Conservation (phyloP, 2,797 vertebrate genomes). For the Microctenopoma steveboyesi region DNA sequence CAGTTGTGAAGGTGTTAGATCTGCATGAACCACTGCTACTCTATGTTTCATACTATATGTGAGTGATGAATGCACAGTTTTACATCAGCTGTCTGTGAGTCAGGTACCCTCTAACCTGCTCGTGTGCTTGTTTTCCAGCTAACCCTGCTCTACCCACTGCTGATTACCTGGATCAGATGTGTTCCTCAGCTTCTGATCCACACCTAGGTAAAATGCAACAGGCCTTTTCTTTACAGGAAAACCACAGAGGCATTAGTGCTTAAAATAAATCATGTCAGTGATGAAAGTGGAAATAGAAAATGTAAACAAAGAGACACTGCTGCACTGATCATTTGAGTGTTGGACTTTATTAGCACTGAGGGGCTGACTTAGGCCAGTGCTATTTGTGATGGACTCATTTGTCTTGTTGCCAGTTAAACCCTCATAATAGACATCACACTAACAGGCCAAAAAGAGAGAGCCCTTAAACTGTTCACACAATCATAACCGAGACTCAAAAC, state of each 20-base stretch:
- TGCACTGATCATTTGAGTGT: constrained; percentile 17
- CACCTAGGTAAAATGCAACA: background rate
- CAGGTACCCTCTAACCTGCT: too few relatives aligned
- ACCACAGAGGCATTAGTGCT: background rate
- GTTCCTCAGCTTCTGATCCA: too few relatives aligned
- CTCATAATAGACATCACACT: background rate
- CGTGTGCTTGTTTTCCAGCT: too few relatives aligned
- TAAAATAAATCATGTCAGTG: background rate
- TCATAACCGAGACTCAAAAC: too few relatives aligned
- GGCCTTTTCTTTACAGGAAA: background rate
- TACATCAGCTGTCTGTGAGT: background rate
- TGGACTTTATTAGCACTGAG: constrained; percentile 19
- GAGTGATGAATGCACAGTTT: background rate
- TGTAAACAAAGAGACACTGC: background rate
- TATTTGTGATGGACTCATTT: constrained; percentile 9
- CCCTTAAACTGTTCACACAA: too few relatives aligned
- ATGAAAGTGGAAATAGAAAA: constrained; percentile 12
- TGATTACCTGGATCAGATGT: too few relatives aligned
- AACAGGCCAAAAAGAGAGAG: too few relatives aligned
- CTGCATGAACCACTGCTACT: background rate
- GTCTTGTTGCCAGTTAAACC: constrained; percentile 3
- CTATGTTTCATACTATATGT: background rate
- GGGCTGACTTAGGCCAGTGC: background rate
- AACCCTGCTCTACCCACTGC: too few relatives aligned
- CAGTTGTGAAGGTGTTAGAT: background rate